phyloP scores from a whole-genome alignment of 2,888 invertebrate species.

The Vandiemenella viatica region DNA sequence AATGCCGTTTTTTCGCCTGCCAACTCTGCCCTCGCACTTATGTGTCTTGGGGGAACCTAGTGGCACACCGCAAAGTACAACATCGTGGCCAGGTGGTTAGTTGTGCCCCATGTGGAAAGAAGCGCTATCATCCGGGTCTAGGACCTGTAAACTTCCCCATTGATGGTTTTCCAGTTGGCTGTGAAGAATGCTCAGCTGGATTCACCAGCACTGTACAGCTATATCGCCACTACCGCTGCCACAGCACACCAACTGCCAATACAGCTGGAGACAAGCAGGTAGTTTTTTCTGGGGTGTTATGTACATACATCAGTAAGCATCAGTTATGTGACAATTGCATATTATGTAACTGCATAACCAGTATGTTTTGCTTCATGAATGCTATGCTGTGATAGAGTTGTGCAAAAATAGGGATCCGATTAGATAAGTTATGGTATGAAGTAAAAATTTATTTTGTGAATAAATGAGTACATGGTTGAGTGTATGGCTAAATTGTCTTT shows the following conservation, averaged over 20 bases:
- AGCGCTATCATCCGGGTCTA: slow-evolving; percentile 8
- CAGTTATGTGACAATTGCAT: too few relatives aligned
- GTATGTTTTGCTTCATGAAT: too few relatives aligned
- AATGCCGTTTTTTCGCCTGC: slow-evolving; percentile 8
- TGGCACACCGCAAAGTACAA: slow-evolving; percentile 14
- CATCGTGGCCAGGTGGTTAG: slow-evolving; percentile 10
- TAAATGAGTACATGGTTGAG: too few relatives aligned
- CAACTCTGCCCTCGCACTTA: slow-evolving; percentile 13
- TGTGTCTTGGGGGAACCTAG: slow-evolving; percentile 13
- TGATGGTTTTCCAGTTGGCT: slow-evolving; percentile 7
- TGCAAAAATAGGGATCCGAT: too few relatives aligned
- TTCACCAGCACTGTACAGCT: slow-evolving; percentile 7
- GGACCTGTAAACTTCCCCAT: slow-evolving; percentile 10
- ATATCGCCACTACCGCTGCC: slow-evolving; percentile 8
- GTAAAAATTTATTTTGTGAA: too few relatives aligned
- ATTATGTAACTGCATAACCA: too few relatives aligned
- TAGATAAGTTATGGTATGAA: too few relatives aligned
- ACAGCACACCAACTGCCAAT: not conserved
- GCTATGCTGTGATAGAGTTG: too few relatives aligned
- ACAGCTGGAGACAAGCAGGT: not conserved
- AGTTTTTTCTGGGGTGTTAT: not conserved
- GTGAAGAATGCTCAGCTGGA: slow-evolving; percentile 12
- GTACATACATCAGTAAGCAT: not conserved
- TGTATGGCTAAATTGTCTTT: too few relatives aligned
- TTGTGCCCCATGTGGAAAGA: slow-evolving; percentile 7